These are phyloP conservation scores for Luscinia luscinia DNA, from an alignment of 2,797 vertebrate species.

Conservation along the genomic window DNA sequence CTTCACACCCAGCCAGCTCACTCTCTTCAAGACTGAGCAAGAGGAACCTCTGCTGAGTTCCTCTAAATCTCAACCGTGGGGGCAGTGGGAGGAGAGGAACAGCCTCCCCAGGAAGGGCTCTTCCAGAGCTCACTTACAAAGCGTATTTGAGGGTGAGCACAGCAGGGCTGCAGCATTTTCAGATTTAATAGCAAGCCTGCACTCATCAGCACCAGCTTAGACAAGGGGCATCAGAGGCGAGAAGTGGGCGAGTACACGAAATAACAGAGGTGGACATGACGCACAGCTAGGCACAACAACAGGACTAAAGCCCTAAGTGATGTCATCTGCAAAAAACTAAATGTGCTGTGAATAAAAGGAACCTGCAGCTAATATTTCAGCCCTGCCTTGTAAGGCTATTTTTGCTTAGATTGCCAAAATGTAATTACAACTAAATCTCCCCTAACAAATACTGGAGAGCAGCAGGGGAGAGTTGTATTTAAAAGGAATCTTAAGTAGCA, in stretches of 20 bases:
- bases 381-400: constrained; percentile 40
- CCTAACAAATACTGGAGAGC: constrained; percentile 60
- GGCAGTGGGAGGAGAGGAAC: background rate
- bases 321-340: constrained; percentile 63
- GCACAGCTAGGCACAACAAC: constrained; percentile 52
- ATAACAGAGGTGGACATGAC: constrained; percentile 13
- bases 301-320: constrained; percentile 51
- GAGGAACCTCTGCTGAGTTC: background rate
- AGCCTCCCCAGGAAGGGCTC: background rate
- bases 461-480: constrained; percentile 58
- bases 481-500: constrained; percentile 57
- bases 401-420: constrained; percentile 58
- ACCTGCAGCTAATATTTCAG: constrained; percentile 54
- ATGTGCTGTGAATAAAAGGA: constrained; percentile 31
- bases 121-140: background rate
- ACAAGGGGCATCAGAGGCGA: background rate
- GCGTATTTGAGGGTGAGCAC: background rate
- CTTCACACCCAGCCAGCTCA: background rate
- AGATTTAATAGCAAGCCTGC: constrained; percentile 28
- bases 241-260: constrained; percentile 28
- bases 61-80: background rate
- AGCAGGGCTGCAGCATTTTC: background rate
- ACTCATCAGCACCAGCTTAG: background rate
- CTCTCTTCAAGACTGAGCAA: background rate
- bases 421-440: constrained; percentile 67